phyloP scores from a whole-genome alignment of 2,797 vertebrate species.

The Atherinosoma microstoma region DNA sequence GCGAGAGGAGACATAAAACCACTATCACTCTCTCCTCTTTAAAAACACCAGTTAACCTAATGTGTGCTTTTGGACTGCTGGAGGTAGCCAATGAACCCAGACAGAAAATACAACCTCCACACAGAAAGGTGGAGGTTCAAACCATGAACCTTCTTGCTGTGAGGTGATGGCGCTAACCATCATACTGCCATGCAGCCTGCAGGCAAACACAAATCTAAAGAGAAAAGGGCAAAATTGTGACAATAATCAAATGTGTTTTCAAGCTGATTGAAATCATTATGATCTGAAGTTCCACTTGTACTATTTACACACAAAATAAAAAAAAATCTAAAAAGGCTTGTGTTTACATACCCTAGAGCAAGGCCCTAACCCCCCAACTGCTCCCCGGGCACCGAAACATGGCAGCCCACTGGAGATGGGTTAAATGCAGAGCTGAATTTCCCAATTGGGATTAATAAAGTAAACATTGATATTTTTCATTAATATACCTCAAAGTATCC shows the following conservation, averaged over 20 bases:
- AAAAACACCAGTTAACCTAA: background rate
- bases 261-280: too few relatives aligned
- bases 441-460: too few relatives aligned
- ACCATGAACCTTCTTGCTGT: background rate
- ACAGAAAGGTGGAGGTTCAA: background rate
- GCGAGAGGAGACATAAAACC: background rate
- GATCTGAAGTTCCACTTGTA: too few relatives aligned
- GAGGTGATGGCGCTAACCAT: background rate
- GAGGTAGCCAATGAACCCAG: background rate
- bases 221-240: background rate
- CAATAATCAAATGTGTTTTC: background rate
- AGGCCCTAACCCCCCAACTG: too few relatives aligned
- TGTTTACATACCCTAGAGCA: too few relatives aligned
- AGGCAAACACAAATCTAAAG: background rate
- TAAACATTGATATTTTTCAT: too few relatives aligned
- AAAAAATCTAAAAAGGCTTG: too few relatives aligned
- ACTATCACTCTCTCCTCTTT: background rate
- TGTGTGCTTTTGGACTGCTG: background rate
- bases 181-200: background rate
- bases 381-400: too few relatives aligned
- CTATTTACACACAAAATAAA: too few relatives aligned
- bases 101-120: background rate
- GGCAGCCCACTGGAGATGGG: too few relatives aligned
- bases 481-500: too few relatives aligned
- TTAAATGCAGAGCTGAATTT: too few relatives aligned